These are phyloP conservation scores for Coreius guichenoti DNA, from an alignment of 2,797 vertebrate genomes.

Conservation along the genomic window DNA sequence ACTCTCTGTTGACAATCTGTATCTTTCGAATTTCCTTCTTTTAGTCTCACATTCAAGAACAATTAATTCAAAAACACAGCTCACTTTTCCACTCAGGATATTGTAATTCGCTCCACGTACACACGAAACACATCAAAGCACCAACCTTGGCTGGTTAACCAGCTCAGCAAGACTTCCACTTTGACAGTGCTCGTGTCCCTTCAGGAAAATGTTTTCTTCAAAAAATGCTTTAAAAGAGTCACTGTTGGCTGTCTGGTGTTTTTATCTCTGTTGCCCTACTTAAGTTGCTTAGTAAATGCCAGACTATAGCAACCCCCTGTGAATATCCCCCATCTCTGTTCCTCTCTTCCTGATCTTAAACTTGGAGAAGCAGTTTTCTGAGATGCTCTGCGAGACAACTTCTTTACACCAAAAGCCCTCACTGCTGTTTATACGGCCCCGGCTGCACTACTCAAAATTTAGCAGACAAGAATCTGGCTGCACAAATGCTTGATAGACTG, in stretches of 20 bases:
- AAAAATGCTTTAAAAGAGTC: conserved; percentile 25
- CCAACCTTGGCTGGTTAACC: conserved; percentile 88
- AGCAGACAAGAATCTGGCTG: conserved; percentile 15
- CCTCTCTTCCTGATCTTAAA: conserved; percentile 62
- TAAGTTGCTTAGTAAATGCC: conserved; percentile 60
- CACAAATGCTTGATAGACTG: conserved; percentile 19
- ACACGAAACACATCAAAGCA: conserved; percentile 59
- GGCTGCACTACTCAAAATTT: conserved; percentile 1
- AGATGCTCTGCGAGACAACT: conserved; percentile 15
- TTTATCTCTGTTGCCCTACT: conserved; percentile 65
- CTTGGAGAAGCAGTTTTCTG: conserved; percentile 42
- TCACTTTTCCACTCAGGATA: conserved; percentile 22
- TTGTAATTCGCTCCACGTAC: conserved; percentile 5
- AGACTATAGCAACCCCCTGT: conserved; percentile 62
- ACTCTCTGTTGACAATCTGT: not conserved
- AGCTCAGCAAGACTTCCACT: conserved; percentile 80
- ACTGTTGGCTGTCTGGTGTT: conserved; percentile 58
- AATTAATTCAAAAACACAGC: conserved; percentile 32
- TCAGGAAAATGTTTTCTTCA: conserved; percentile 66
- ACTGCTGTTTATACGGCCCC: conserved; percentile 3
- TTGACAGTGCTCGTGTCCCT: conserved; percentile 73
- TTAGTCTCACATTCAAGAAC: conserved; percentile 15
- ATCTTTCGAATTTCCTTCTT: not conserved
- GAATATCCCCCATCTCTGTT: conserved; percentile 61
- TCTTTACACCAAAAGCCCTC: conserved; percentile 44